phyloP scores from a whole-genome alignment of 2,113 vertebrate genomes.

The Cryptotis parvus region DNA sequence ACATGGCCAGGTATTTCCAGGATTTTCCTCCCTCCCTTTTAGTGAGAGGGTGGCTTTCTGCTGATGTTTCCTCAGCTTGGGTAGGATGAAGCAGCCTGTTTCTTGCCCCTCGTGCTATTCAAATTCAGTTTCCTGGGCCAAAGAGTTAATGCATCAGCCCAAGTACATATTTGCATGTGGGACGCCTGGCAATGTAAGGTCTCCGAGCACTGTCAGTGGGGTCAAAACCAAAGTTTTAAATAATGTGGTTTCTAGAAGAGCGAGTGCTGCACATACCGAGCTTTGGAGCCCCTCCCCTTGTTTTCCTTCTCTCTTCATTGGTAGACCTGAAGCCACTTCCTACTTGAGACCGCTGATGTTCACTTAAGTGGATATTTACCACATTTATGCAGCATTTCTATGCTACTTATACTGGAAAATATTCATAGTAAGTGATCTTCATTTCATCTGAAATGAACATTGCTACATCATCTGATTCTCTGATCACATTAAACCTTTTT shows the following conservation, averaged over 20 bases:
- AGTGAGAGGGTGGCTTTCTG: background rate
- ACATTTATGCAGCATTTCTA: background rate
- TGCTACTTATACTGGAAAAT: background rate
- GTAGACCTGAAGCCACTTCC: background rate
- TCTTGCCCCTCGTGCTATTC: background rate
- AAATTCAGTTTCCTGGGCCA: background rate
- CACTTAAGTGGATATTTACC: background rate
- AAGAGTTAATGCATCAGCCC: background rate
- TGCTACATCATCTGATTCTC: background rate
- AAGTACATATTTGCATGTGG: accelerated
- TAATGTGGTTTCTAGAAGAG: too few species aligned
- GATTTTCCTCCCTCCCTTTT: background rate
- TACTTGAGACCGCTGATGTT: background rate
- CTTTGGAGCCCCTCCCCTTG: too few species aligned
- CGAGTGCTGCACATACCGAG: too few species aligned
- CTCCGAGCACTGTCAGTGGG: too few species aligned
- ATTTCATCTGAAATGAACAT: background rate
- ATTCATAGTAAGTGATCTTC: conserved; percentile 4
- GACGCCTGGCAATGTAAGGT: too few species aligned
- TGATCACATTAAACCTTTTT: background rate
- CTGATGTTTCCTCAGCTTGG: background rate
- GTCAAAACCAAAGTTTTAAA: too few species aligned
- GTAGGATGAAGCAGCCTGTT: background rate
- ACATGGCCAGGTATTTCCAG: too few species aligned
- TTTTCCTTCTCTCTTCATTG: background rate